These are phyloP conservation scores for Petrolisthes manimaculis DNA, from an alignment of 2,888 invertebrate genomes.

Conservation along the genomic window DNA sequence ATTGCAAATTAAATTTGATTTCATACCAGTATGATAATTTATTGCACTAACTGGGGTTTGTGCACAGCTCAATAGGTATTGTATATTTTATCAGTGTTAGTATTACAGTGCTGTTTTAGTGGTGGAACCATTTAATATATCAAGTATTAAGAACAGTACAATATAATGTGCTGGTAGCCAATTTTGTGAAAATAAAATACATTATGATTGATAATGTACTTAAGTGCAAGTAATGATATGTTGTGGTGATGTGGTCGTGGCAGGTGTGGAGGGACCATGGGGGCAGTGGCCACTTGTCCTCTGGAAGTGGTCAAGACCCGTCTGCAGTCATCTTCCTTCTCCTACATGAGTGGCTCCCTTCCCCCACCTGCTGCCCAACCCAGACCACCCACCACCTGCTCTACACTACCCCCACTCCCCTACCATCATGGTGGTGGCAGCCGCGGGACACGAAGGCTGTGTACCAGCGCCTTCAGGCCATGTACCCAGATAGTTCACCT, in stretches of 20 bases:
- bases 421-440: constrained; percentile 33
- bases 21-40: too few species aligned
- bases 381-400: constrained; percentile 55
- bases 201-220: background rate
- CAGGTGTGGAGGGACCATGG: constrained; percentile 96
- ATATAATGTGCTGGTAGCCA: too few species aligned
- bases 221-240: background rate
- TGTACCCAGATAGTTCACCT: constrained; percentile 63
- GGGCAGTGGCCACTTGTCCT: constrained; percentile 96
- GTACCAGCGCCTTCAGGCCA: constrained; percentile 55
- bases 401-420: constrained; percentile 48
- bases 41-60: too few species aligned
- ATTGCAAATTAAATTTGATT: too few species aligned
- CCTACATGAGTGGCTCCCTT: constrained; percentile 46
- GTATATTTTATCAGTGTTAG: too few species aligned
- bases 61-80: too few species aligned
- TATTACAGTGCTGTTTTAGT: too few species aligned
- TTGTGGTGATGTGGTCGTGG: constrained; percentile 67
- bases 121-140: too few species aligned
- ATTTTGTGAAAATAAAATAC: background rate
- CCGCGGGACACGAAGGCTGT: constrained; percentile 41
- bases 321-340: constrained; percentile 88
- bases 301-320: constrained; percentile 98
- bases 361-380: constrained; percentile 58
- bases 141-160: too few species aligned